These are phyloP conservation scores for Peribatodes rhomboidaria DNA, from an alignment of 2,888 invertebrate genomes.

Conservation along the genomic window DNA sequence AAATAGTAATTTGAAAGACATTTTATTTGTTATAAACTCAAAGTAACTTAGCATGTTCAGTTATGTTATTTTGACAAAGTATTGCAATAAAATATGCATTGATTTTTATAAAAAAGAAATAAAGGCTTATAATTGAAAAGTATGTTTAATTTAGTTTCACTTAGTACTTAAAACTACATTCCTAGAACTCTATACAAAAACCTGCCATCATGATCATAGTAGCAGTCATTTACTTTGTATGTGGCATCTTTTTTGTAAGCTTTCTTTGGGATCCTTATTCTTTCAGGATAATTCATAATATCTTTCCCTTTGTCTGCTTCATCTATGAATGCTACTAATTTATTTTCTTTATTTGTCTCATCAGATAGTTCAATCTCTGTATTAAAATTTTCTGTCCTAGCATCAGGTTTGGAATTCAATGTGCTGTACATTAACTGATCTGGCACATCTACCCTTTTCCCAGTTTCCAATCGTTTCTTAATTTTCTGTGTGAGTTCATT, in stretches of 20 bases:
- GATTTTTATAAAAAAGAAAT: conserved; percentile 81
- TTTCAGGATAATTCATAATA: conserved; percentile 82
- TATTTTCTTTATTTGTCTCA: conserved; percentile 49
- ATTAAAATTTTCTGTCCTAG: conserved; percentile 50
- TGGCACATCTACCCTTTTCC: conserved; percentile 63
- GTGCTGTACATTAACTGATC: conserved; percentile 72
- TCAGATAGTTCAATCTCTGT: conserved; percentile 61
- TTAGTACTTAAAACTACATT: conserved; percentile 66
- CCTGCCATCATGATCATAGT: conserved; percentile 92
- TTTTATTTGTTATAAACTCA: conserved; percentile 41
- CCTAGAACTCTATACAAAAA: conserved; percentile 93
- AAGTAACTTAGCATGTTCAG: conserved; percentile 49
- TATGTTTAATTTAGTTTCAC: conserved; percentile 63
- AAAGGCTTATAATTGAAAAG: conserved; percentile 67
- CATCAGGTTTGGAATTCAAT: conserved; percentile 43
- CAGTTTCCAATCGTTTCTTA: conserved; percentile 67
- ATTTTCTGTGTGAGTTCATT: conserved; percentile 71
- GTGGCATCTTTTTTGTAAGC: conserved; percentile 88
- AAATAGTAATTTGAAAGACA: conserved; percentile 40
- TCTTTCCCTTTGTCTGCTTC: conserved; percentile 54
- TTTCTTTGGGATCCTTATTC: conserved; percentile 90
- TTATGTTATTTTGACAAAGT: conserved; percentile 73
- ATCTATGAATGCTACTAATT: conserved; percentile 58
- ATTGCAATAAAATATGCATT: conserved; percentile 74
- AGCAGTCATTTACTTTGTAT: conserved; percentile 92